phyloP scores from a whole-genome alignment of 23 tunicate genomes.

The Ciona savignyi region DNA sequence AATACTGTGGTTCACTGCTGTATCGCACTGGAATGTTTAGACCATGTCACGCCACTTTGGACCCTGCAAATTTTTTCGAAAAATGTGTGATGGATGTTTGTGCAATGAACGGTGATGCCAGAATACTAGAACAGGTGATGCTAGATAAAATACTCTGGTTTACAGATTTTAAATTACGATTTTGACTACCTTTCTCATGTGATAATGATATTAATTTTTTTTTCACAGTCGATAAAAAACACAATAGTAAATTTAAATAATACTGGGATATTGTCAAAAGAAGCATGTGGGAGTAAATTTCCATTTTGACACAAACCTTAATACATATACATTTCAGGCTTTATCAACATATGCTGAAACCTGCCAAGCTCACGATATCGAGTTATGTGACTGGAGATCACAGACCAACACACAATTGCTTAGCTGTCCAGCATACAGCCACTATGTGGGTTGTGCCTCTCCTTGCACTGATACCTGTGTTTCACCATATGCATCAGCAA shows the following conservation, averaged over 20 bases:
- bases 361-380: slow-evolving; percentile 25
- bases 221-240: not conserved
- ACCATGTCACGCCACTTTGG: slow-evolving; percentile 22
- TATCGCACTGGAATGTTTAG: slow-evolving; percentile 28
- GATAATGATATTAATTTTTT: not conserved
- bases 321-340: no score
- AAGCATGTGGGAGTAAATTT: no score
- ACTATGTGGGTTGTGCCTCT: slow-evolving; percentile 47
- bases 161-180: not conserved
- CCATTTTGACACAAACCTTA: no score
- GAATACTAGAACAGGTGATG: slow-evolving; percentile 40
- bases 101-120: slow-evolving; percentile 50
- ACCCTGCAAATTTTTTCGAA: slow-evolving; percentile 24
- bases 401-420: not conserved
- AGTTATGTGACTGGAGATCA: slow-evolving; percentile 61
- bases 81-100: slow-evolving; percentile 76
- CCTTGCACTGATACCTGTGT: slow-evolving; percentile 46
- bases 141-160: no score
- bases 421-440: slow-evolving; percentile 45
- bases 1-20: slow-evolving; percentile 41
- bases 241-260: no score
- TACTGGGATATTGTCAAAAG: no score
- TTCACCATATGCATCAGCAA: slow-evolving; percentile 41
- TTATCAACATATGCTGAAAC: slow-evolving; percentile 35
- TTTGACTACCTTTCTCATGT: not conserved